phyloP scores from a whole-genome alignment of 64 coral and sea anemone species.

The Cladopsammia gracilis region DNA sequence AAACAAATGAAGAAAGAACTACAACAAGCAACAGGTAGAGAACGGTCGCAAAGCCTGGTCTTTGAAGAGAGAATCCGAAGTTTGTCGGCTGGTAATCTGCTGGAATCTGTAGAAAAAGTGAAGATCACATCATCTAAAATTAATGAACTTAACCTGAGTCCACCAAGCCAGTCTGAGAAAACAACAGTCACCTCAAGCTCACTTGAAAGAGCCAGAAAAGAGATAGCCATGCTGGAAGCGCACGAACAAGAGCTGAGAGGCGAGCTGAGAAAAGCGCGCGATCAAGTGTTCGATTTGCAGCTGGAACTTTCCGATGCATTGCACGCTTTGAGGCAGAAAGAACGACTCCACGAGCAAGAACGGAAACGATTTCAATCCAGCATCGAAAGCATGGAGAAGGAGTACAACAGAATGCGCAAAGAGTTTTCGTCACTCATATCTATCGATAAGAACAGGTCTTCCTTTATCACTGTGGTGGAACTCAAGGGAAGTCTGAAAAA shows the following conservation, averaged over 20 bases:
- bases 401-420: constrained; percentile 55
- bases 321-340: constrained; percentile 68
- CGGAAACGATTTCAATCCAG: constrained; percentile 52
- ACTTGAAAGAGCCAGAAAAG: constrained; percentile 72
- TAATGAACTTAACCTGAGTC: constrained; percentile 16
- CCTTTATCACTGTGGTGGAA: constrained; percentile 71
- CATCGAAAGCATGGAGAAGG: constrained; percentile 68
- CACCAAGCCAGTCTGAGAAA: constrained; percentile 10
- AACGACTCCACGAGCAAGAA: constrained; percentile 80
- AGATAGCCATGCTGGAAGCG: constrained; percentile 73
- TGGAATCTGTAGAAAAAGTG: constrained; percentile 41
- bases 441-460: constrained; percentile 60
- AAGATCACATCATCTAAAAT: constrained; percentile 57
- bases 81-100: neutral
- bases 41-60: neutral
- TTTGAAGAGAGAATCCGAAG: constrained; percentile 10
- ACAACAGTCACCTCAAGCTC: neutral
- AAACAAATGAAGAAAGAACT: constrained; percentile 40
- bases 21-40: constrained; percentile 4
- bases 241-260: constrained; percentile 68
- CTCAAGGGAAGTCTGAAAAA: constrained; percentile 67
- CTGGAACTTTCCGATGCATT: constrained; percentile 64
- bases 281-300: constrained; percentile 70
- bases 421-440: constrained; percentile 55
- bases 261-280: constrained; percentile 35